These are phyloP conservation scores for Rhinoderma darwinii DNA, from an alignment of 2,113 vertebrate genomes.

Conservation along the genomic window DNA sequence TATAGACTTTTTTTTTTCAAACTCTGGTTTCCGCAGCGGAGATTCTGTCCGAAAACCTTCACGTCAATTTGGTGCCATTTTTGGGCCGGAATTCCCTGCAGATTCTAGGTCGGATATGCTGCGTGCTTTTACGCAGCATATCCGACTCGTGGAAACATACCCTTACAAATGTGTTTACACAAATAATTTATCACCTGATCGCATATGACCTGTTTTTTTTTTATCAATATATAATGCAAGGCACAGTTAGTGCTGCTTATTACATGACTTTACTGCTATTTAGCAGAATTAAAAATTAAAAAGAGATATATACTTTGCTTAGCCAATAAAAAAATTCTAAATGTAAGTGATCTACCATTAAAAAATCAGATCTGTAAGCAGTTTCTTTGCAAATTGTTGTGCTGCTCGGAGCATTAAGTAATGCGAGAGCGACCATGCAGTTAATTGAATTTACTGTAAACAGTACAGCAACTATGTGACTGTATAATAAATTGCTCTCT, in stretches of 20 bases:
- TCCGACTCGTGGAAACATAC: too few relatives aligned
- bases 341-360: slow-evolving; percentile 18
- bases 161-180: too few relatives aligned
- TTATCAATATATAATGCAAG: background rate
- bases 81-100: too few relatives aligned
- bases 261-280: background rate
- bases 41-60: too few relatives aligned
- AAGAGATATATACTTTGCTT: background rate
- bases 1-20: too few relatives aligned
- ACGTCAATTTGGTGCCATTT: too few relatives aligned
- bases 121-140: too few relatives aligned
- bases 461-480: slow-evolving; percentile 25
- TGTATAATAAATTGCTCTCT: slow-evolving; percentile 27
- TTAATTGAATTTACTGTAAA: slow-evolving; percentile 57
- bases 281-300: background rate
- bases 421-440: slow-evolving; percentile 43
- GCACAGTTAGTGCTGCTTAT: background rate
- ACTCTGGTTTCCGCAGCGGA: too few relatives aligned
- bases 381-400: slow-evolving; percentile 31
- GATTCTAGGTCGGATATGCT: too few relatives aligned
- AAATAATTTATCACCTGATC: too few relatives aligned
- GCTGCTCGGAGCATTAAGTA: slow-evolving; percentile 2
- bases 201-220: background rate
- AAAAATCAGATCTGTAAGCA: slow-evolving; percentile 41
- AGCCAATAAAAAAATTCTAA: slow-evolving; percentile 2